Base-by-base conservation (phyloP, 2,888 invertebrate genomes). In the Bellardia bayeri region DNA sequence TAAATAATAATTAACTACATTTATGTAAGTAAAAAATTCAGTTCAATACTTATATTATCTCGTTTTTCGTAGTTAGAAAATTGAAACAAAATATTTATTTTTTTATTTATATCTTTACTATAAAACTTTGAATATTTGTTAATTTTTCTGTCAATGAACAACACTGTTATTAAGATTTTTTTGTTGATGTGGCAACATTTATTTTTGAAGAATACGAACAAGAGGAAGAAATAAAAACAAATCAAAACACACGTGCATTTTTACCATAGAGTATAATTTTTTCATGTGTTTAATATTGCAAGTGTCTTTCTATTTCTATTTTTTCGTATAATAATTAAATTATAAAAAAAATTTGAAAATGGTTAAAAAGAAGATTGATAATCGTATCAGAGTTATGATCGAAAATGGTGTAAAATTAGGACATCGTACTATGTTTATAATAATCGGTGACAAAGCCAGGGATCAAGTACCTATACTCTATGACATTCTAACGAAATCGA, bases 381-480 rank as follows among this genome's bases (percentile, higher is more conserved):
- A 99, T 92, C 96, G 99, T 79, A 97, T 99, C 87, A 96, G 99
- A 71, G 96, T 98, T 33, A 95, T 99, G 94, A 99, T 99, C 91
- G 99, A 99, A 94, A 99, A 99, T 96, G 99, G 99, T 42, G 98
- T 99, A 68, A 96, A 96, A 91, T 93, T 96, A 74, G 97, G 97
- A 1, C 99, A 99, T 92, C 95, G 99, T 80, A 98, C 98, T 3
- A 96, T 99, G 96, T 98, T 99, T 94, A 96, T 98, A 66, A 95
- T 99, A 74, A 98, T 99, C 54, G 99, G 99, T 2, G 98, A 99
- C 92, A 99, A 99, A 94, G 97, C 97, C 23, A 95, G 97, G 93
- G 99, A 99, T 94, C 99, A 99, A 95, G 98, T 98, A 94, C 98
- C 99, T 6, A 98, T 99, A 92, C 94, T 99, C 4, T 99, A 99